Percentiles rank a stretch among this genome's conserved stretches.
phyloP scores from a whole-genome alignment of 2,113 vertebrate genomes.

The Empidonax traillii region DNA sequence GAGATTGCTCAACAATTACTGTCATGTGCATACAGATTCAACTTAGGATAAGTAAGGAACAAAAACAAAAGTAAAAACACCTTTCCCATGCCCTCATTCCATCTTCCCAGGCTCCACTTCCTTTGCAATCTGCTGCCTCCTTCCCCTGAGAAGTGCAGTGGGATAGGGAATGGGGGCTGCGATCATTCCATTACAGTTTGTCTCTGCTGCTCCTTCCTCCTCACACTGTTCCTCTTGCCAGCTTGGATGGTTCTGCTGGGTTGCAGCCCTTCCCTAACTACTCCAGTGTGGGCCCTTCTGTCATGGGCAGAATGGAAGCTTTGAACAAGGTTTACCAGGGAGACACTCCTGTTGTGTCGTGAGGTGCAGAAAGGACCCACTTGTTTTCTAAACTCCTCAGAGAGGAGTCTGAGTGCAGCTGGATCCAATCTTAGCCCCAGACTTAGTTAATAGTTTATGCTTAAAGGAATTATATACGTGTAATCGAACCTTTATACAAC shows the following conservation, averaged over 20 bases:
- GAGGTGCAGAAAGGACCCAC: not conserved
- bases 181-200: not conserved
- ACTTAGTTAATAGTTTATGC: not conserved
- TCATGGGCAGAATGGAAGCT: not conserved
- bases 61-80: not conserved
- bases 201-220: not conserved
- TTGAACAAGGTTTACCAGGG: not conserved
- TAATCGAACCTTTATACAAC: not conserved
- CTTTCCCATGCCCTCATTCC: not conserved
- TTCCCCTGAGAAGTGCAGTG: fast-evolving
- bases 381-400: not conserved
- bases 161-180: not conserved
- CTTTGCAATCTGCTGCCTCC: not conserved
- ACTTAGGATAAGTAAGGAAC: not conserved
- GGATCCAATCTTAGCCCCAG: not conserved
- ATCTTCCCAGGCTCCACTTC: not conserved
- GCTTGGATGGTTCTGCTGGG: fast-evolving
- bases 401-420: not conserved
- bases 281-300: not conserved
- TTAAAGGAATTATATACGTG: not conserved
- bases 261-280: not conserved
- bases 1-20: not conserved
- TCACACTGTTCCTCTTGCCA: not conserved
- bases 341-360: not conserved
- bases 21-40: fast-evolving